Evolutionary conservation across 1,140 invertebrate genomes (phyloP), one percentile per base, ranked within the genome.

Genomic region (Drosophila funebris): DNA sequence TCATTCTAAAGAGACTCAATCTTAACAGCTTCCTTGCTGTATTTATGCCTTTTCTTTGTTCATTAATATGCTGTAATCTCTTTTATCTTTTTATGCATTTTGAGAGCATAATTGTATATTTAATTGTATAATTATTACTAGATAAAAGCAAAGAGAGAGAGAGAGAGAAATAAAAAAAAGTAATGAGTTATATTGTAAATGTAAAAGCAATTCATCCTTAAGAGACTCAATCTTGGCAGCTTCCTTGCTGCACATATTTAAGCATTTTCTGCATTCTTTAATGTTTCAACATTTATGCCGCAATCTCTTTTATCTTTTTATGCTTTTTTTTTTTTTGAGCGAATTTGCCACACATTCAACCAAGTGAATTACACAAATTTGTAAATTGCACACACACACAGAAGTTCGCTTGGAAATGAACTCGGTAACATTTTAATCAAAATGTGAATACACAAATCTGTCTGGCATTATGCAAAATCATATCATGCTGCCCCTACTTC

Each of bases 381-480:
- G 50, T n/a, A 56, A 48, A 48, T 14, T 48, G 48, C 48, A 18
- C 7, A 18, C 14, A 27, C n/a, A 16, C 18, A 36, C 11, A 36
- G 20, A 63, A 36, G 36, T 56, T 33, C 22, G 29, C 37, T 64
- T 64, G 18, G 9, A 29, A 41, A 29, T 53, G 29, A 61, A 48
- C 44, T 33, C n/a, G 24, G 13, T 18, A 67, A 48, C 22, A 67
- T 60, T 60, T 58, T 67, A 41, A 60, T 67, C 48, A 58, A 36
- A 60, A 61, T 41, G 31, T 43, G 64, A 62, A 37, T 53, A 33
- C 36, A 61, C 58, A 70, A 70, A 27, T 52, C 54, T 14, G 48
- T 56, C n/a, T 13, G 20, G 18, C 29, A 69, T 69, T 62, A 69
- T 70, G 58, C 50, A 56, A 56, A 70, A 63, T 63, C 67, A 63